Conservation (phyloP, 2,888 invertebrate species). For the Megalurothrips usitatus region DNA sequence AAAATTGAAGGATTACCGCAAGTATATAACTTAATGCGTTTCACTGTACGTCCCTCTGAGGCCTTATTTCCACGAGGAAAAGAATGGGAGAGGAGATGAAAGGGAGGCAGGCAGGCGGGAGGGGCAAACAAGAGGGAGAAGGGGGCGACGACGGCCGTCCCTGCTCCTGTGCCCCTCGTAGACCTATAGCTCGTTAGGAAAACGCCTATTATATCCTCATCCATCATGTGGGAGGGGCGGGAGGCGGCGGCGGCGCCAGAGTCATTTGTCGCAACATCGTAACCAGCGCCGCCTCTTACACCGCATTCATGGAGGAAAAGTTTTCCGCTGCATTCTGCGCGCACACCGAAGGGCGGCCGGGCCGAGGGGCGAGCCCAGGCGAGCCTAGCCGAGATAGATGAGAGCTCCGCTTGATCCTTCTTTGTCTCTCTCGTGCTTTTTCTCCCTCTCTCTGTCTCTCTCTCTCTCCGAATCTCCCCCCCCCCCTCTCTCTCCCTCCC, state of each 20-base stretch:
- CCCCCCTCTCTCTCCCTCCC: not conserved
- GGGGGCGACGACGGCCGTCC: not conserved
- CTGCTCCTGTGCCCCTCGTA: not conserved
- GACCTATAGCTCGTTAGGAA: constrained; percentile 19
- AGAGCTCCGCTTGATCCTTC: not conserved
- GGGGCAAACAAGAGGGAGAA: not conserved
- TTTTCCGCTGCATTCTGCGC: constrained; percentile 6
- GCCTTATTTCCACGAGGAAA: not conserved
- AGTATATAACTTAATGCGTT: no score
- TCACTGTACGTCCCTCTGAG: no score
- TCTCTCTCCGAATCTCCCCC: not conserved
- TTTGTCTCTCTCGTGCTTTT: not conserved
- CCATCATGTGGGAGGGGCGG: not conserved
- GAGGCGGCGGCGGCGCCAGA: not conserved
- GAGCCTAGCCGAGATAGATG: not conserved
- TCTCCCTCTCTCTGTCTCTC: not conserved
- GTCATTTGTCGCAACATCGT: constrained; percentile 26
- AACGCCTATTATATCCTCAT: constrained; percentile 23
- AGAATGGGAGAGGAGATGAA: not conserved
- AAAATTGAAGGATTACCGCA: no score
- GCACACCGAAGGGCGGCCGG: not conserved
- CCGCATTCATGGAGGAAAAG: constrained; percentile 11
- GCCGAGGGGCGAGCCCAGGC: no score
- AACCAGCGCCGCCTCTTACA: constrained; percentile 14
- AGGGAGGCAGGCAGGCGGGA: not conserved